Conservation (phyloP, 2,113 vertebrate species). For the Phainopepla nitens region DNA sequence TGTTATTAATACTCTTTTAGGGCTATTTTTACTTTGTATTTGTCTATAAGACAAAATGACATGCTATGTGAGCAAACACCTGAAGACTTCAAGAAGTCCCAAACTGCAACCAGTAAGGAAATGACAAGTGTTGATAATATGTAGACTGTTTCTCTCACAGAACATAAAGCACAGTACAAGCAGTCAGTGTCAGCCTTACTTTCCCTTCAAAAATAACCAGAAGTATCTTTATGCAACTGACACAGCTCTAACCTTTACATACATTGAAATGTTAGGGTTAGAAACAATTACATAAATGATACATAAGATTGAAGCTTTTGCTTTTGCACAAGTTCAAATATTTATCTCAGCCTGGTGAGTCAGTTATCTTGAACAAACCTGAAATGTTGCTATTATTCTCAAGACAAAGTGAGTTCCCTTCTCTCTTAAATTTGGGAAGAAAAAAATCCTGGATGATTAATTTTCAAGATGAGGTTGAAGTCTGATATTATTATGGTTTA, state of each 20-base stretch:
- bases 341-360: not conserved
- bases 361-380: not conserved
- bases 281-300: not conserved
- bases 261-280: not conserved
- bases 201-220: not conserved
- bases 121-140: not conserved
- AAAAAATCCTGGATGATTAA: not conserved
- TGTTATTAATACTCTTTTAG: not conserved
- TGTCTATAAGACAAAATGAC: not conserved
- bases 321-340: not conserved
- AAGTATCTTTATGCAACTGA: not conserved
- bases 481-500: not conserved
- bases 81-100: not conserved
- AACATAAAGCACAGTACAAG: not conserved
- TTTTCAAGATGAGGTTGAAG: not conserved
- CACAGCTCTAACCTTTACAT: not conserved
- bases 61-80: not conserved
- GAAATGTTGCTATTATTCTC: not conserved
- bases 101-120: not conserved
- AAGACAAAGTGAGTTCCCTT: not conserved
- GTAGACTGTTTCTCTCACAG: not conserved
- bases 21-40: not conserved
- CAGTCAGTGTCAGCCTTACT: not conserved
- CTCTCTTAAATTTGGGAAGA: not conserved
- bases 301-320: not conserved